Evolutionary conservation across 2,113 vertebrate species (phyloP), one percentile per base, ranked within the genome.

Genomic region (Arvicanthis niloticus): DNA sequence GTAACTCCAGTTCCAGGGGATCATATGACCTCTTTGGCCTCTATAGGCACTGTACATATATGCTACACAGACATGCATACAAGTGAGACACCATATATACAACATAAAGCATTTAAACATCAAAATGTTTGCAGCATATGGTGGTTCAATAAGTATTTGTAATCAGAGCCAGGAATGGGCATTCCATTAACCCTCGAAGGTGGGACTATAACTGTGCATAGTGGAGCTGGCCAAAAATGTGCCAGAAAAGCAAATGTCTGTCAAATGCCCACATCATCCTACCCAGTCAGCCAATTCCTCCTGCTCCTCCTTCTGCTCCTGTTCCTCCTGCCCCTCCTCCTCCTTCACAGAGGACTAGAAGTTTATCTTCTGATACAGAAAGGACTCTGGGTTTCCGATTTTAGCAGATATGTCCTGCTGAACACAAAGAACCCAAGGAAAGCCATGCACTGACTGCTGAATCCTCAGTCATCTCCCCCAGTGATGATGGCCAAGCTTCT

Each of bases 371-470:
- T 65, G n/a, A 77, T 16, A 72, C 7, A 62, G 62, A 42, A 91
- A 22, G 4, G 12, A 56, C 13, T 91, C 12, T 29, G 76, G n/a
- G 34, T 62, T 73, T 21, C 3, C 31, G 21, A 68, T 15, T n/a
- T 40, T 51, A 86, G 29, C 24, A 5, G 15, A 24, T 19, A 4
- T 58, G n/a, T 12, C 56, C 78, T 81, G 67, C 24, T 70, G 42
- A 91, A 84, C 91, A 72, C 53, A 72, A 17, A 82, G 68, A 77
- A 86, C 26, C 42, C 68, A 94, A 75, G 75, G 67, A 90, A 91
- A 77, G n/a, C 5, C 75, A 19, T 21, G 48, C 3, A 17, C 78
- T 60, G n/a, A 87, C 42, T 7, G n/a, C 16, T 73, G 62, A 89
- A 15, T 42, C 24, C 26, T 5, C 10, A 31, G 26, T 80, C 51